Evolutionary conservation across 2,888 invertebrate genomes (phyloP).

Genomic region (Fragum sueziense): DNA sequence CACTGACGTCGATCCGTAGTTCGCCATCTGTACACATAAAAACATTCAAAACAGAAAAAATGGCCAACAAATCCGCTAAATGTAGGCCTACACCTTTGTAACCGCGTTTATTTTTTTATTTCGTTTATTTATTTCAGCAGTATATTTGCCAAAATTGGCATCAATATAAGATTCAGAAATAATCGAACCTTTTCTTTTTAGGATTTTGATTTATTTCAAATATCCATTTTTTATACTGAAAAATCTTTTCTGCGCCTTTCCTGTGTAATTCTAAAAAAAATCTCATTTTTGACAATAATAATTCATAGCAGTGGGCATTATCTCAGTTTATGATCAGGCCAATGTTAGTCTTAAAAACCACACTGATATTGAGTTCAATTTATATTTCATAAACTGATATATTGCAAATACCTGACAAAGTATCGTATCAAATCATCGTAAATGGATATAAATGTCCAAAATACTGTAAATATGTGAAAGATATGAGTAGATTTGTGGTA

Average conservation of each 20-base stretch:
- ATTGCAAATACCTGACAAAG: background rate
- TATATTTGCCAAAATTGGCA: background rate
- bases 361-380: background rate
- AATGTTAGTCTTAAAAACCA: too few species aligned
- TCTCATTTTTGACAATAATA: too few species aligned
- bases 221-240: too few species aligned
- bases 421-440: background rate
- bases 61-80: conserved; percentile 25
- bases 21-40: conserved; percentile 52
- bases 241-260: too few species aligned
- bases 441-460: background rate
- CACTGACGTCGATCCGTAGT: conserved; percentile 37
- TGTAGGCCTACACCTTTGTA: background rate
- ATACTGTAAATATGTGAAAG: background rate
- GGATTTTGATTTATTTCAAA: too few species aligned
- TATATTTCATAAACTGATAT: background rate
- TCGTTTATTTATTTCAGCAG: background rate
- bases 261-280: too few species aligned
- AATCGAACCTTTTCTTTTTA: too few species aligned
- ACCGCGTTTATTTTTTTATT: background rate
- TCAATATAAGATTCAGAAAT: background rate
- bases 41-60: conserved; percentile 15
- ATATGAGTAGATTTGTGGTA: background rate
- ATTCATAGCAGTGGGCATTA: too few species aligned
- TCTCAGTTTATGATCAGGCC: too few species aligned